A percentile compares a stretch with the other conserved stretches of the same genome.
These are phyloP conservation scores for Stegostoma tigrinum DNA, from an alignment of 2,113 vertebrate genomes.

Conservation along the genomic window DNA sequence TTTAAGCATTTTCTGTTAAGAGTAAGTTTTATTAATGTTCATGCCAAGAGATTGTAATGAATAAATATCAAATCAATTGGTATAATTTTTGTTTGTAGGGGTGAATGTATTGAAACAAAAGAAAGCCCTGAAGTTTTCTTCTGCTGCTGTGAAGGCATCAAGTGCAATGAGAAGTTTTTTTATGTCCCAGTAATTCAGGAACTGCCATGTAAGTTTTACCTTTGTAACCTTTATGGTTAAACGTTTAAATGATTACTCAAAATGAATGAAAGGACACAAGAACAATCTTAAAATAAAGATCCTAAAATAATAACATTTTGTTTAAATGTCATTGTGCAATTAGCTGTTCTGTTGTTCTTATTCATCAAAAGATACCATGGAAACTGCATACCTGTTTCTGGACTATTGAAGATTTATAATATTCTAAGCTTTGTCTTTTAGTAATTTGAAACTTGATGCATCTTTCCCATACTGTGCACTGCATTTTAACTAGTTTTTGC, in stretches of 20 bases:
- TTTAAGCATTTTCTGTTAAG: slow-evolving; percentile 43
- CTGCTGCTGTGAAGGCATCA: slow-evolving; percentile 96
- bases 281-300: background rate
- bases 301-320: slow-evolving; percentile 8
- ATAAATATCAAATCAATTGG: background rate
- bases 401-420: background rate
- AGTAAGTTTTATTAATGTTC: background rate
- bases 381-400: background rate
- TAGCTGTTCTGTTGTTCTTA: background rate
- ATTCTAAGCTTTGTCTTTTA: background rate
- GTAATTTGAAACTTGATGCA: background rate
- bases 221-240: background rate
- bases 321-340: background rate
- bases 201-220: slow-evolving; percentile 63
- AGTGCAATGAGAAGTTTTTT: slow-evolving; percentile 90
- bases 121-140: slow-evolving; percentile 94
- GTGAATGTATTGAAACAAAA: slow-evolving; percentile 87
- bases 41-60: too few relatives aligned
- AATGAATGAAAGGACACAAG: background rate
- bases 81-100: slow-evolving; percentile 56
- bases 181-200: slow-evolving; percentile 74
- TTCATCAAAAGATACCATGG: background rate
- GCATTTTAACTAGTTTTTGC: background rate
- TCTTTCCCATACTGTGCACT: background rate
- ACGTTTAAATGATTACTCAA: background rate